Percentiles rank a stretch among this genome's conserved stretches.
phyloP scores from a whole-genome alignment of 2,888 invertebrate species.

The Lasioglossum figueresi region DNA sequence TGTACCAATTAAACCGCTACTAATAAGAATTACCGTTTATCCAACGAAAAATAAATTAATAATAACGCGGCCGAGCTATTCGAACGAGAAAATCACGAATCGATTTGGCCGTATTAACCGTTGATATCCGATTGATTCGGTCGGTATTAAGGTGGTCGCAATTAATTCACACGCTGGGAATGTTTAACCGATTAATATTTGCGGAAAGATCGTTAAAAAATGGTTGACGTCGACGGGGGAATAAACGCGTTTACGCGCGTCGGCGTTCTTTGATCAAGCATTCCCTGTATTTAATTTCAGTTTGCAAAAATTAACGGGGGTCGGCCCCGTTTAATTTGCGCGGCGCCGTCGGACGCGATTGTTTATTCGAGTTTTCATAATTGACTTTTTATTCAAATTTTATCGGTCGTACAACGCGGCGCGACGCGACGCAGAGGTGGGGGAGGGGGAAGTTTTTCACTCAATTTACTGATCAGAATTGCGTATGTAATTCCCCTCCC shows the following conservation, averaged over 20 bases:
- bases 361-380: constrained; percentile 5
- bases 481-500: not conserved
- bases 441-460: not conserved
- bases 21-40: not conserved
- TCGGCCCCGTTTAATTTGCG: constrained; percentile 5
- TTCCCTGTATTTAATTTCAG: constrained; percentile 9
- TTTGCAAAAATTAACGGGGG: constrained; percentile 26
- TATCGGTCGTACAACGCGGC: not conserved
- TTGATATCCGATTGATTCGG: not conserved
- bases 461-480: constrained; percentile 13
- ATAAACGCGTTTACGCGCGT: constrained; percentile 18
- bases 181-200: constrained; percentile 25
- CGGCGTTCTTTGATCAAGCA: not conserved
- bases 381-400: constrained; percentile 22
- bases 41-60: not conserved
- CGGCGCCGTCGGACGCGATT: not conserved
- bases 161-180: constrained; percentile 21
- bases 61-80: not conserved
- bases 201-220: constrained; percentile 20
- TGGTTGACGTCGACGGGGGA: not conserved
- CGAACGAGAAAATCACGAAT: not conserved
- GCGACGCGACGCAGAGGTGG: not conserved
- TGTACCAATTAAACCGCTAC: not conserved
- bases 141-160: constrained; percentile 15
- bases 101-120: not conserved